Evolutionary conservation across 1,140 invertebrate species (phyloP).

Genomic region (Neodiprion virginianus): DNA sequence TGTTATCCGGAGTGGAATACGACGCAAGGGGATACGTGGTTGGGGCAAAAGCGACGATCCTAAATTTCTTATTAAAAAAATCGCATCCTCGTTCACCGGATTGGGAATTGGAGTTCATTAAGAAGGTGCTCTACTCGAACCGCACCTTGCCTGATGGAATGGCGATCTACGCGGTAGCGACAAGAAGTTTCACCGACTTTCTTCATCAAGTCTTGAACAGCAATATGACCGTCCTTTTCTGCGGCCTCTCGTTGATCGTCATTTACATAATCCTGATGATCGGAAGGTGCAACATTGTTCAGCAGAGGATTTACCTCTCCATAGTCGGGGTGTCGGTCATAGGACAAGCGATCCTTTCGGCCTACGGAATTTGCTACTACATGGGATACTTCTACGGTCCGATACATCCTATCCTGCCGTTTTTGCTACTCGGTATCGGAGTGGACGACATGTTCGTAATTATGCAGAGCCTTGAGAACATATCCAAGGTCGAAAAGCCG

Average conservation of each 20-base stretch:
- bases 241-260: constrained; percentile 64
- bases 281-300: constrained; percentile 63
- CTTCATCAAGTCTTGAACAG: constrained; percentile 56
- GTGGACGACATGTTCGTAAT: constrained; percentile 66
- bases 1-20: constrained; percentile 47
- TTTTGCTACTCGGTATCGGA: constrained; percentile 64
- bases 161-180: constrained; percentile 51
- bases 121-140: constrained; percentile 44
- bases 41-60: constrained; percentile 52
- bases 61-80: constrained; percentile 57
- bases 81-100: constrained; percentile 39
- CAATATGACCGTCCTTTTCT: constrained; percentile 62
- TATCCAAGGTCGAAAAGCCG: constrained; percentile 46
- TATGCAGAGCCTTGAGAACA: constrained; percentile 57
- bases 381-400: constrained; percentile 65
- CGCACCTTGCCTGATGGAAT: constrained; percentile 50
- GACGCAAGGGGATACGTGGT: constrained; percentile 42
- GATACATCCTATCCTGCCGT: constrained; percentile 66
- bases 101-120: constrained; percentile 59
- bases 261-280: constrained; percentile 66
- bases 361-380: constrained; percentile 64
- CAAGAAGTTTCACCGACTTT: constrained; percentile 54
- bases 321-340: constrained; percentile 63
- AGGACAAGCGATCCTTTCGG: constrained; percentile 61
- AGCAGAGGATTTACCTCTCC: constrained; percentile 63